Percentiles rank a stretch among this genome's conserved stretches.
Evolutionary conservation across 2,888 invertebrate genomes (phyloP).

Genomic region (Mimumesa dahlbomi): DNA sequence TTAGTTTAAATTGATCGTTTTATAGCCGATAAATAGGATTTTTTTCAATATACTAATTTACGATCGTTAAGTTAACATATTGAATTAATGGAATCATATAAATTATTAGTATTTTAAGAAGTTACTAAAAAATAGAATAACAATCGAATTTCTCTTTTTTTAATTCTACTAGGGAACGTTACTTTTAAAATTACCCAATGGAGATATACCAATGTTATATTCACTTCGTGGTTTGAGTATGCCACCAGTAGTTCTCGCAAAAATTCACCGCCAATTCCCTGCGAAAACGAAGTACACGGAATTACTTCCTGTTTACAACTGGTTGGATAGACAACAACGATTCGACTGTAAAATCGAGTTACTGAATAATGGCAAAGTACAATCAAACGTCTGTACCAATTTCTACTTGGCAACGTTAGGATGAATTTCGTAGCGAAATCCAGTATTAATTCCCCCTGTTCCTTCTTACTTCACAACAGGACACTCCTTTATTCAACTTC

Average conservation of each 20-base stretch:
- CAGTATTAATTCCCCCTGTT: neutral
- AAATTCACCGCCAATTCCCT: slow-evolving; percentile 63
- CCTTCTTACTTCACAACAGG: slow-evolving; percentile 15
- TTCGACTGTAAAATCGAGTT: slow-evolving; percentile 64
- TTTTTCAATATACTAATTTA: too few species aligned
- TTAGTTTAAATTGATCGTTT: too few species aligned
- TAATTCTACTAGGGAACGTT: slow-evolving; percentile 60
- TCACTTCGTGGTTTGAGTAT: slow-evolving; percentile 60
- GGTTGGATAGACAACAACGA: slow-evolving; percentile 55
- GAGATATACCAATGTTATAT: slow-evolving; percentile 58
- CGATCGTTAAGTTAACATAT: too few species aligned
- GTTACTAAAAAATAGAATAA: too few species aligned
- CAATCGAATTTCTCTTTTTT: neutral
- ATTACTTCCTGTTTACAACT: slow-evolving; percentile 65
- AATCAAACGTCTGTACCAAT: slow-evolving; percentile 8
- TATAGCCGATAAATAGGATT: too few species aligned
- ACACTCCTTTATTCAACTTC: slow-evolving; percentile 53
- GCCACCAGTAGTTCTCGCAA: slow-evolving; percentile 44
- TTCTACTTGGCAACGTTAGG: neutral
- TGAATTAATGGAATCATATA: too few species aligned
- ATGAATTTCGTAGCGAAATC: neutral
- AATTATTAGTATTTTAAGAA: too few species aligned
- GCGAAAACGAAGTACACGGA: slow-evolving; percentile 68
- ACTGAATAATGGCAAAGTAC: slow-evolving; percentile 7
- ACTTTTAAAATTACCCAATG: slow-evolving; percentile 58